These are phyloP conservation scores for Trialeurodes vaporariorum DNA, from an alignment of 1,140 invertebrate species.

Conservation along the genomic window DNA sequence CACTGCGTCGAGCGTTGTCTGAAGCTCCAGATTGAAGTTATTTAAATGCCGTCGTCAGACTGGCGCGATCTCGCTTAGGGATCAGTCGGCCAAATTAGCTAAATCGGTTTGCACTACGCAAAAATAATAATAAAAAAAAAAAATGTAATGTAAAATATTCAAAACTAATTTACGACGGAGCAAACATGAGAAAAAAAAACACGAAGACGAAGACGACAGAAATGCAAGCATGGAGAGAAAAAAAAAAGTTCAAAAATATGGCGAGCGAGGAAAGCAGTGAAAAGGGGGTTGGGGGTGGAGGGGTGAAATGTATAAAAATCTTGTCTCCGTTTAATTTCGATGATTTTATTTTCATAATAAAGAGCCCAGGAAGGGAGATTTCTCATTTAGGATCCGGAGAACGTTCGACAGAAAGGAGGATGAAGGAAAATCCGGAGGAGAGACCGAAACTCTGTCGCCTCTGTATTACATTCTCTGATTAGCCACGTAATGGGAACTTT, in stretches of 20 bases:
- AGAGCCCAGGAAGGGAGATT: neutral
- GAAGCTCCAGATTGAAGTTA: neutral
- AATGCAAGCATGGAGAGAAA: no score
- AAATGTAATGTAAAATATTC: constrained; percentile 1
- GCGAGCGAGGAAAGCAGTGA: neutral
- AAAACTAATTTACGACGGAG: neutral
- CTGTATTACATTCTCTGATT: neutral
- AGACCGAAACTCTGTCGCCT: neutral
- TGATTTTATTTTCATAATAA: neutral
- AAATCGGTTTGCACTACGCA: neutral
- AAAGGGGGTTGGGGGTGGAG: no score
- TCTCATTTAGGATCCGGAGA: neutral
- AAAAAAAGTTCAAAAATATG: neutral
- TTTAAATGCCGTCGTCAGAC: neutral
- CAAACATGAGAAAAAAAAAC: neutral
- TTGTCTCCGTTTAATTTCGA: neutral
- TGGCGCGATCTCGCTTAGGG: neutral
- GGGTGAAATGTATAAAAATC: no score
- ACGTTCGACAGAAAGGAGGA: neutral
- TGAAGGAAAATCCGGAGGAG: neutral
- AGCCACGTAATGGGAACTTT: neutral
- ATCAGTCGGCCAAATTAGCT: no score
- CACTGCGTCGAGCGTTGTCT: no score
- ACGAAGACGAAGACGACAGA: no score
- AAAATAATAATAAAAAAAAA: neutral